phyloP scores from a whole-genome alignment of 2,797 vertebrate genomes.

The Sebastes umbrosus region DNA sequence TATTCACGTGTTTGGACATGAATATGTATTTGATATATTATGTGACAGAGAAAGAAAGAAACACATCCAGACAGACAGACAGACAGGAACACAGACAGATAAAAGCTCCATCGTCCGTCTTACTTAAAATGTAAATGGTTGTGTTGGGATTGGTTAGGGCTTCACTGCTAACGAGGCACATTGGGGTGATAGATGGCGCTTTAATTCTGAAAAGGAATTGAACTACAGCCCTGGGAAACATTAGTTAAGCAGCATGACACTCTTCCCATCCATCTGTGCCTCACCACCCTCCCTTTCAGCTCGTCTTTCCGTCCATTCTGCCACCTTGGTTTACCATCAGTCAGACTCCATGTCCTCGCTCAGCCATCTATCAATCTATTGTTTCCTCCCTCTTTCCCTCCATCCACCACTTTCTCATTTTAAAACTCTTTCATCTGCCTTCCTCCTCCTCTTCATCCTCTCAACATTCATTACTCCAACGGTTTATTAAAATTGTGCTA shows the following conservation, averaged over 20 bases:
- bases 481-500: background rate
- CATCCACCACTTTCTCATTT: constrained; percentile 18
- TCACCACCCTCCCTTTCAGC: constrained; percentile 52
- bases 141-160: constrained; percentile 62
- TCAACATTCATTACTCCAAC: background rate
- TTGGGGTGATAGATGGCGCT: constrained; percentile 68
- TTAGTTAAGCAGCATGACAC: constrained; percentile 65
- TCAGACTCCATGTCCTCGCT: constrained; percentile 39
- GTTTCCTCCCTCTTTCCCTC: constrained; percentile 38
- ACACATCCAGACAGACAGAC: constrained; percentile 14
- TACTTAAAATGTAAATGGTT: constrained; percentile 72
- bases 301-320: constrained; percentile 43
- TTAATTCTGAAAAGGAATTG: constrained; percentile 77
- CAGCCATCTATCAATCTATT: constrained; percentile 53
- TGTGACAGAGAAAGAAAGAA: background rate
- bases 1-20: constrained; percentile 9
- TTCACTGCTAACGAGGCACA: constrained; percentile 69
- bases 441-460: background rate
- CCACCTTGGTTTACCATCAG: constrained; percentile 63
- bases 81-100: constrained; percentile 29
- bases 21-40: constrained; percentile 5
- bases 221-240: constrained; percentile 75
- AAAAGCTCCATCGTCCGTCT: constrained; percentile 55
- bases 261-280: constrained; percentile 66
- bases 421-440: background rate